A percentile compares a stretch with the other conserved stretches of the same genome.
phyloP scores from a whole-genome alignment of 2,113 vertebrate species.

The Vireo altiloquus region DNA sequence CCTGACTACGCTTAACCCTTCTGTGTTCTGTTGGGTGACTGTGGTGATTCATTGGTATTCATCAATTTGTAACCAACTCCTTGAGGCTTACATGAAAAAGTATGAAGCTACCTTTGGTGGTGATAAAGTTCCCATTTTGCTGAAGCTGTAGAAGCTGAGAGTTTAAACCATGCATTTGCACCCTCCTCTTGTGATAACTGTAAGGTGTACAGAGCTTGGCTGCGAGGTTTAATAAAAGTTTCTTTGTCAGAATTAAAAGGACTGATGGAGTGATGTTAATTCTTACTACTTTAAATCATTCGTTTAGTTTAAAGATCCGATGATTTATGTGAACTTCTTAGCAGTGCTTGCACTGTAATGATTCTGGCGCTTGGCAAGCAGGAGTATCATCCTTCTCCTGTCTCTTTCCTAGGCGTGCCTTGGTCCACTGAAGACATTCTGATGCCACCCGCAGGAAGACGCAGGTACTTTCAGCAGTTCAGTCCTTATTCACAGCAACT shows the following conservation, averaged over 20 bases:
- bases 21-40: neutral
- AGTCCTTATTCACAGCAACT: neutral
- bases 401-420: neutral
- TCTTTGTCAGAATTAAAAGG: neutral
- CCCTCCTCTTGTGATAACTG: neutral
- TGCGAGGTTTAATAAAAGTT: neutral
- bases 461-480: neutral
- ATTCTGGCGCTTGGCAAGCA: neutral
- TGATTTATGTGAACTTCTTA: neutral
- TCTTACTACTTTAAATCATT: neutral
- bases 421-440: conserved; percentile 32
- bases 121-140: neutral
- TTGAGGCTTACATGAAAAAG: neutral
- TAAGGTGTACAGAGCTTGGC: accelerated
- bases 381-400: neutral
- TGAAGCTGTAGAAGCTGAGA: neutral
- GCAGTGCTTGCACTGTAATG: neutral
- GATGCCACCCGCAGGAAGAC: conserved; percentile 70
- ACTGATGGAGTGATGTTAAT: neutral
- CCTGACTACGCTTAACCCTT: neutral
- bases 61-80: neutral
- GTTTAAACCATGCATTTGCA: neutral
- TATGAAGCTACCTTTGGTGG: neutral
- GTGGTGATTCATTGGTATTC: neutral
- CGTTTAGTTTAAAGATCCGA: neutral